These are phyloP conservation scores for Numenius phaeopus DNA, from an alignment of 2,797 vertebrate species.

Conservation along the genomic window DNA sequence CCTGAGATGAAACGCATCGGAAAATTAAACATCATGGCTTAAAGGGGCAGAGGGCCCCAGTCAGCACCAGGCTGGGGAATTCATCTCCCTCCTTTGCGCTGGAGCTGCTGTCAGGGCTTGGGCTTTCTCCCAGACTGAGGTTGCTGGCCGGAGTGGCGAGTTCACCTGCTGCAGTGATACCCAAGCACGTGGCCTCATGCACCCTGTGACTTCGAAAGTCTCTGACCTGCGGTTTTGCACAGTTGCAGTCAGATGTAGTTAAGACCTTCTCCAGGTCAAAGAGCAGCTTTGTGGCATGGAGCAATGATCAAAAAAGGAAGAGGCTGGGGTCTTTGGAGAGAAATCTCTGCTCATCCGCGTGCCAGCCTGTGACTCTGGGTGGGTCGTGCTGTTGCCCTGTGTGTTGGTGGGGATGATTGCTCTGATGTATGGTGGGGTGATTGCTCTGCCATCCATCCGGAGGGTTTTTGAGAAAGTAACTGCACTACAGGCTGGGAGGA, in stretches of 20 bases:
- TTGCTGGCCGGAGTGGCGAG: accelerated
- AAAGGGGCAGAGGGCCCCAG: accelerated
- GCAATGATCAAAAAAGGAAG: neutral
- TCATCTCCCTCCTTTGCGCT: accelerated
- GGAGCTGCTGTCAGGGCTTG: accelerated
- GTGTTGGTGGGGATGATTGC: neutral
- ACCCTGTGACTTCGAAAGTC: accelerated
- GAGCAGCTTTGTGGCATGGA: neutral
- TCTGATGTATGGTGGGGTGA: neutral
- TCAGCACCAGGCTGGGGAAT: neutral
- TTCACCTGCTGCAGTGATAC: neutral
- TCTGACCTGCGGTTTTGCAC: neutral
- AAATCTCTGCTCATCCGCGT: accelerated
- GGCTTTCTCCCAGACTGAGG: neutral
- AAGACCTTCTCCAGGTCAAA: neutral
- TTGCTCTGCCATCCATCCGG: neutral
- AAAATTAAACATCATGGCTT: neutral
- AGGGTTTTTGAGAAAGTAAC: neutral
- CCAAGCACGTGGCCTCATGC: accelerated
- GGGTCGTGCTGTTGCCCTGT: accelerated
- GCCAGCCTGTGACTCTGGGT: neutral
- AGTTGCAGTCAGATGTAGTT: neutral
- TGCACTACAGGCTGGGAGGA: neutral
- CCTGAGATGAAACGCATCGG: neutral
- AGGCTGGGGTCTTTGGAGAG: neutral